A percentile compares a stretch with the other conserved stretches of the same genome.
These are phyloP conservation scores for Macrosoma leucophasiata DNA, from an alignment of 2,888 invertebrate species.

Conservation along the genomic window DNA sequence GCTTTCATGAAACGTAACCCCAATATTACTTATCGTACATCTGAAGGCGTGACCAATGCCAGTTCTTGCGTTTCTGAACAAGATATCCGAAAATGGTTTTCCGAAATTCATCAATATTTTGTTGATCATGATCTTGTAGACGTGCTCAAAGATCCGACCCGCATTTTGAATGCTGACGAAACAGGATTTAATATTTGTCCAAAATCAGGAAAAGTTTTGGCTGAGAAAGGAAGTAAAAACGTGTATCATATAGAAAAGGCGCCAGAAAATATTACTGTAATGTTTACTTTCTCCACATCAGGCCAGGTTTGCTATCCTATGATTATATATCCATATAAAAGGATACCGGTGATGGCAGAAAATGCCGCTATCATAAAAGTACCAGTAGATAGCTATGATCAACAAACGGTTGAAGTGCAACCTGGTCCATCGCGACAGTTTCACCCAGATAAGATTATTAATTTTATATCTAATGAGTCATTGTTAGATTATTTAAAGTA, in stretches of 20 bases:
- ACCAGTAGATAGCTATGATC: too few species aligned
- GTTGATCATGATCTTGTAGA: slow-evolving; percentile 13
- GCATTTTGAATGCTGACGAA: slow-evolving; percentile 25
- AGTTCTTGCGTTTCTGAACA: slow-evolving; percentile 11
- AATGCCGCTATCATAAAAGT: too few species aligned
- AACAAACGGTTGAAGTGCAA: too few species aligned
- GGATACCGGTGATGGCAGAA: too few species aligned
- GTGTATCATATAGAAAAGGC: slow-evolving; percentile 27
- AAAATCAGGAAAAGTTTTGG: slow-evolving; percentile 23
- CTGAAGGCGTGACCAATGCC: slow-evolving; percentile 9
- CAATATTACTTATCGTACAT: slow-evolving; percentile 2
- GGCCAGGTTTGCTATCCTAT: slow-evolving; percentile 26
- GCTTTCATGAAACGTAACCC: too few species aligned
- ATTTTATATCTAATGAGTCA: too few species aligned
- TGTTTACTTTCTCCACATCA: slow-evolving; percentile 30
- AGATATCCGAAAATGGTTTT: slow-evolving; percentile 13
- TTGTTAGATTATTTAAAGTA: too few species aligned
- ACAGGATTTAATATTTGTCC: slow-evolving; percentile 22
- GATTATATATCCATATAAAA: slow-evolving; percentile 29
- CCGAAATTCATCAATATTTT: slow-evolving; percentile 16
- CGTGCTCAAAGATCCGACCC: slow-evolving; percentile 16
- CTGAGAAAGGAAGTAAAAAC: slow-evolving; percentile 27
- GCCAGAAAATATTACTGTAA: slow-evolving; percentile 29
- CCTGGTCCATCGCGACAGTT: too few species aligned
- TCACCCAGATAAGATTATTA: too few species aligned